Conservation (phyloP, 2,113 vertebrate species). For the Indri indri region DNA sequence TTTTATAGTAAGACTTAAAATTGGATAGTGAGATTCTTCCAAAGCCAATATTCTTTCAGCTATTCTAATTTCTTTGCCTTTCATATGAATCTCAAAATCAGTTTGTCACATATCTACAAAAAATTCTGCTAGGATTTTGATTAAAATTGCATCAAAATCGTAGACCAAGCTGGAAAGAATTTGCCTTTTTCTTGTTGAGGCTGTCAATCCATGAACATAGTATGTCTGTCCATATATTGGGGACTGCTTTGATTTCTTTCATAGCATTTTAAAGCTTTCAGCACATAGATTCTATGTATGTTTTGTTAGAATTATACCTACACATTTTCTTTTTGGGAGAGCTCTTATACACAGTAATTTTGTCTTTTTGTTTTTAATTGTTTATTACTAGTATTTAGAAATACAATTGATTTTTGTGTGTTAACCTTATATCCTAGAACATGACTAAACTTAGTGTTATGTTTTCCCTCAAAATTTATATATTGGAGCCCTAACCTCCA, state of each 20-base stretch:
- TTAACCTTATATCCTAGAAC: not conserved
- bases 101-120: not conserved
- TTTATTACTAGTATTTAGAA: not conserved
- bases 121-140: not conserved
- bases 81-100: slow-evolving; percentile 1
- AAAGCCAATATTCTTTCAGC: not conserved
- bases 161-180: not conserved
- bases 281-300: not conserved
- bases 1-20: not conserved
- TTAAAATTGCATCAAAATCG: not conserved
- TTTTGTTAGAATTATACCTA: not conserved
- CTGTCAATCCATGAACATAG: not conserved
- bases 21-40: not conserved
- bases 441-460: not conserved
- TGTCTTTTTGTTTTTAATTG: not conserved
- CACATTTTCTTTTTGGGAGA: not conserved
- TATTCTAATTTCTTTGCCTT: not conserved
- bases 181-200: not conserved
- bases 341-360: not conserved
- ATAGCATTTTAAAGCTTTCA: not conserved
- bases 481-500: not conserved
- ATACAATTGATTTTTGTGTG: not conserved
- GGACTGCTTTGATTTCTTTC: not conserved
- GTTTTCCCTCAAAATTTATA: not conserved
- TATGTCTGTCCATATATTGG: not conserved